Evolutionary conservation across 2,797 vertebrate species (phyloP), one percentile per base, ranked within the genome.

Genomic region (Chrosomus eos): DNA sequence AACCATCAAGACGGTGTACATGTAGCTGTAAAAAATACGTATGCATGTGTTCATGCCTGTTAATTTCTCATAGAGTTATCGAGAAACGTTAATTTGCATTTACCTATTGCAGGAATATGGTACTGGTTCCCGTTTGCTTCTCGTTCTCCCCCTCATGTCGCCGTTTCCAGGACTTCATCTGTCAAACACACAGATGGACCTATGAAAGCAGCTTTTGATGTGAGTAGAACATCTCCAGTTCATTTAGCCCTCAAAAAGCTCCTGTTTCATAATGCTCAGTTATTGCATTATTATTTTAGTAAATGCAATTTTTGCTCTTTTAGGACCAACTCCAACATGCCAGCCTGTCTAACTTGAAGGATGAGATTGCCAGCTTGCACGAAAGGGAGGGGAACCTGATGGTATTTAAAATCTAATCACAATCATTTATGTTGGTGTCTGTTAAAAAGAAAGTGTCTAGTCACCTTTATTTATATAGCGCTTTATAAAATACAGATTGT

Each of bases 71-170:
- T 71, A 19, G 31, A 55, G 3, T n/a, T 36, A 23, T 74, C 13
- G 14, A 45, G 43, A 64, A 67, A 48, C 3, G n/a, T 45, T 79
- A 4, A 67, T 48, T 33, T n/a, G 28, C 26, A 51, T 14, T 53
- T 23, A 48, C 62, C 78, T 85, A 26, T 80, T 82, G 36, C 43
- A 90, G 89, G 89, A 45, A 26, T 84, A 18, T 90, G 89, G 89
- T 90, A 84, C 79, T 88, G 84, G 79, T 87, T 60, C 40, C 87
- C 88, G 4, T 77, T 43, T 60, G 28, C 51, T 23, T 14, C 38
- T 28, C 40, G 58, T 40, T 58, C 64, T 14, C 72, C 62, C n/a
- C 71, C 53, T 19, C 67, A 4, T 28, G 64, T 31, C 8, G 53
- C 26, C 43, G 51, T 73, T 18, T 19, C 80, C 51, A 55, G 28